Base-by-base conservation (phyloP, 2,797 vertebrate species). In the Rhinella marina region DNA sequence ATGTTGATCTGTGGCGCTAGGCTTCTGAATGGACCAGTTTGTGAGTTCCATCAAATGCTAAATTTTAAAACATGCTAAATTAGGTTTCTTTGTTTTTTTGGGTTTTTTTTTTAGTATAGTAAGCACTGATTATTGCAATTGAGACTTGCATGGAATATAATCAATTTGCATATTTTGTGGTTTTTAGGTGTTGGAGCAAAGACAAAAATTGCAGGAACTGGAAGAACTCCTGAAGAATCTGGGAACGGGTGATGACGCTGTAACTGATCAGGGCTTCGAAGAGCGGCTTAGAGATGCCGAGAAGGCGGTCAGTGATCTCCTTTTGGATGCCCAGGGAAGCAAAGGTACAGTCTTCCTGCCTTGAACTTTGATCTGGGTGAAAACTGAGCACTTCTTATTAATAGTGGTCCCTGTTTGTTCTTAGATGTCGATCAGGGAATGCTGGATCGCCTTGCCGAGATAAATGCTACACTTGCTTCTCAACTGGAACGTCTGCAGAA, bases 241-340 rank as follows among this genome's bases (percentile, higher is more conserved):
- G 2, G 97, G 96, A 85, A 96, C 95, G 0, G 97, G 96, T 64
- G 95, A 96, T 87, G 97, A 97, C 57, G 88, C 93, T 0, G 95
- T 98, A 88, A 98, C 95, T 0, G 98, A 99, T 84, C 92, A 97
- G 90, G 98, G 96, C 83, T 99, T 99, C 11, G 98, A 99, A 91
- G 97, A 98, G 0, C 94, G 97, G 8, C 94, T 99, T 66, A 97
- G 96, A 91, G 97, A 98, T 91, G 97, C 96, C 0, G 98, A 99
- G 91, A 95, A 93, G 76, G 96, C 97, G 54, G 97, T 99, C 82
- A 95, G 79, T 82, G 96, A 98, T 79, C 93, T 99, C 82, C 94
- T 99, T 10, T 93, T 93, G 1, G 97, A 99, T 92, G 98, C 98
- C 4, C 95, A 97, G 89, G 94, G 92, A 86, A 97, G 97, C 94